Evolutionary conservation across 2,888 invertebrate species (phyloP), one percentile per base, ranked within the genome.

Genomic region (Emmelina monodactyla): DNA sequence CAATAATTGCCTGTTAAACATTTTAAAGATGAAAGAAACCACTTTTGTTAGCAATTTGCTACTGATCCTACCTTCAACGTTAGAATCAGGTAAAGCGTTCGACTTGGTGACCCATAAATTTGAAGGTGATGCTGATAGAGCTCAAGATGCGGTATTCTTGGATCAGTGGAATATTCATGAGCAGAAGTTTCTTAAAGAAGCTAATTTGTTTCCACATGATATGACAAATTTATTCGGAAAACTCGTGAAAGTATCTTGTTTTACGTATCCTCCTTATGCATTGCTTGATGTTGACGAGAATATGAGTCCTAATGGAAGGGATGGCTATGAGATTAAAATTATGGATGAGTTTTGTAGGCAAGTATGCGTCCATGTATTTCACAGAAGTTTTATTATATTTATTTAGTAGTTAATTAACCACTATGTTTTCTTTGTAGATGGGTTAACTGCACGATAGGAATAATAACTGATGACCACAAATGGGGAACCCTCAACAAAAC

Each of bases 211-310:
- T 55, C 81, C 82, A 3, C 70, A 82, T 44, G 68, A 82, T 42
- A 56, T 83, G 44, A 46, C 45, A 1, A 64, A 83, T 45, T 54
- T 83, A 37, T 41, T 66, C 28, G 82, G 82, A 0, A 82, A 73
- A 58, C 48, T 45, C 1, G 46, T 85, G 4, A 80, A 61, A 51
- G 66, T 83, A 15, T 82, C 84, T 7, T 75, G 80, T 37, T 85
- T 87, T 51, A 76, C 71, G 19, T 87, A 87, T 47, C 81, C 82
- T 46, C 86, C 86, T 0, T 86, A 85, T 47, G 66, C 66, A 10
- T 61, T 85, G 34, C 49, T 81, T 37, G 66, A 80, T 50, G 42
- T 80, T 28, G 63, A 79, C 49, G n/a, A n/a, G n/a, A n/a, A n/a
- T n/a, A n/a, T n/a, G n/a, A n/a, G n/a, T 32, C 57, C 64, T 3